Percentiles rank a stretch among this genome's conserved stretches.
Conservation (phyloP, 2,113 vertebrate species). For the Tyrannus savana region DNA sequence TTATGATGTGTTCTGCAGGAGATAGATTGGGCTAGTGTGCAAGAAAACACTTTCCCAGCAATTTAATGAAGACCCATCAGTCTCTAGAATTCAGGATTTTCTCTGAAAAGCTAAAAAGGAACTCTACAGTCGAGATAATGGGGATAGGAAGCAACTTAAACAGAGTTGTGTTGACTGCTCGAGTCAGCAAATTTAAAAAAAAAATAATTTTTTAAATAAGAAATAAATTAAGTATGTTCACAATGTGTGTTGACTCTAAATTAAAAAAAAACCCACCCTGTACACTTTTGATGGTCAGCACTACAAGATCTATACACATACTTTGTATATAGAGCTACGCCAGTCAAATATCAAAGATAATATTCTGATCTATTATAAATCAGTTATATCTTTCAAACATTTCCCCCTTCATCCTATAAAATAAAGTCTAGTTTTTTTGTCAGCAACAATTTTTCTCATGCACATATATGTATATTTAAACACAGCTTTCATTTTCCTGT, state of each 20-base stretch:
- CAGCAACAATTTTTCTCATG: background rate
- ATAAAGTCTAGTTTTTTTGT: background rate
- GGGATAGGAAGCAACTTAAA: background rate
- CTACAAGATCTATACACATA: background rate
- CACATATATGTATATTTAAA: background rate
- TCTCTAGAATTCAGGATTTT: slow-evolving; percentile 23
- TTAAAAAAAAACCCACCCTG: background rate
- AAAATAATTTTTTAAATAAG: background rate
- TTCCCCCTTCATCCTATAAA: background rate
- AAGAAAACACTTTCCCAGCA: slow-evolving; percentile 40
- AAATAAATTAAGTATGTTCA: background rate
- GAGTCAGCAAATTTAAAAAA: background rate
- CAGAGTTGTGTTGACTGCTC: background rate
- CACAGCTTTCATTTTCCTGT: background rate
- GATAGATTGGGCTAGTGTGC: slow-evolving; percentile 41
- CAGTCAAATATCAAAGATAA: background rate
- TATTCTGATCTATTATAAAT: background rate
- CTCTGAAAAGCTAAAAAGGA: background rate
- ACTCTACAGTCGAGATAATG: background rate
- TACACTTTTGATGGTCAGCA: background rate
- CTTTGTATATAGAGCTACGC: background rate
- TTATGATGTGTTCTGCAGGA: slow-evolving; percentile 60
- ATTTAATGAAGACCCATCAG: background rate
- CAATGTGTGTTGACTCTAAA: background rate
- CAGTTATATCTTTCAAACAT: background rate